Base-by-base conservation (phyloP, 1,140 invertebrate genomes). In the Papilio helenus region DNA sequence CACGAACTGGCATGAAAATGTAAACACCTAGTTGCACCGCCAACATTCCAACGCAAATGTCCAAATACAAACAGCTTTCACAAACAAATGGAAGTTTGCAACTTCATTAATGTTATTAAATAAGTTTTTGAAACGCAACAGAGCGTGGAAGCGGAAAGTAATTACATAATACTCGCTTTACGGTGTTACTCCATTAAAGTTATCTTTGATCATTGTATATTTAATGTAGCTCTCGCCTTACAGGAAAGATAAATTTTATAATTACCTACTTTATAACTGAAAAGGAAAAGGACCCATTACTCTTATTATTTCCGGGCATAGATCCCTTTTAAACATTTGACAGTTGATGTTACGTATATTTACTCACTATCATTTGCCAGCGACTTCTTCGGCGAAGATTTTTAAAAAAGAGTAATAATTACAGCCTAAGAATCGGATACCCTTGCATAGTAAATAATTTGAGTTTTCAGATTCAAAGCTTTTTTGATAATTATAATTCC, bases 41-140 rank as follows among this genome's bases (percentile, higher is more conserved):
- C 71, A 44, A 42, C 71, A 44, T 20, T 72, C 71, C 71, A 44
- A 42, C 51, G 71, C 29, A 23, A 76, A 51, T 42, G 55, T 12
- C 39, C 58, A 77, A 77, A 77, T 14, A 77, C 51, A 77, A 61
- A 65, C 76, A 58, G 73, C 49, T 65, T 77, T 77, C 29, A 77
- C 76, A 68, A 77, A 77, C 29, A 58, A 58, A 61, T 44, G 55
- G 34, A 76, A 77, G 72, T 55, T 76, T 26, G 26, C n/a, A 65
- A 77, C 76, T 77, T 42, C 58, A 77, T 77, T 77, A 77, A 77
- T 77, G 76, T 65, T 77, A 77, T 65, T 77, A 77, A 77, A 65
- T 61, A 65, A 77, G 76, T 77, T 77, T 76, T 76, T 42, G 55
- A 77, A 61, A 77, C 76, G 76, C 55, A 77, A 20, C 76, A 39